Base-by-base conservation (phyloP, 2,797 vertebrate species). In the Pachyuromys duprasi region DNA sequence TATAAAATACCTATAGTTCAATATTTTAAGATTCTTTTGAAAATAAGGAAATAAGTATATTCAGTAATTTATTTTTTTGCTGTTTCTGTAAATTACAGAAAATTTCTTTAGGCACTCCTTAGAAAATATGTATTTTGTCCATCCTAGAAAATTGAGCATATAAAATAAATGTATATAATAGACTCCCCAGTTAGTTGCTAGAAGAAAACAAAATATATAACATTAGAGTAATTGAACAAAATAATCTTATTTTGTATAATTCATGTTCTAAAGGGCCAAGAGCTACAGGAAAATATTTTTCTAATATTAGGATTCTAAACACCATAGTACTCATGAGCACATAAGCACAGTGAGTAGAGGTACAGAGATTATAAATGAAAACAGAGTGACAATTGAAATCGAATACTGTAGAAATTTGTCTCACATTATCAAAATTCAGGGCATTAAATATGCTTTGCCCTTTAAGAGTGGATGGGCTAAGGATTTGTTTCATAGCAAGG, bases 201-300 rank as follows among this genome's bases (percentile, higher is more conserved):
- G 95, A 78, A 88, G 67, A 95, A 81, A 69, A 78, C n/a, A 92
- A 57, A 90, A 86, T 57, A 74, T 36, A 45, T 89, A 26, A 49
- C 72, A 96, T 91, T 84, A 78, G 69, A 86, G 49, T 45, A 55
- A 45, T 60, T 12, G 18, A 81, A 92, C 70, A 93, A 84, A 93
- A 90, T 63, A 82, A 5, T 82, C 11, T 62, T 90, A 92, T 70
- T 92, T 93, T 80, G 45, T 72, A 74, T 49, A 78, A 82, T 55
- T 1, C 49, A 60, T 76, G 14, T 78, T 72, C 53, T 84, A 74
- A 91, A 93, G 79, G 60, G 53, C 80, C 26, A 36, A 90, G 81
- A 88, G 76, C 72, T 24, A 45, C 5, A 86, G 49, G 5, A 57
- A 39, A 14, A 45, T 42, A 81, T 89, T 90, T 95, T 42, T 45